These are phyloP conservation scores for Avahi laniger DNA, from an alignment of 2,797 vertebrate species.

Conservation along the genomic window DNA sequence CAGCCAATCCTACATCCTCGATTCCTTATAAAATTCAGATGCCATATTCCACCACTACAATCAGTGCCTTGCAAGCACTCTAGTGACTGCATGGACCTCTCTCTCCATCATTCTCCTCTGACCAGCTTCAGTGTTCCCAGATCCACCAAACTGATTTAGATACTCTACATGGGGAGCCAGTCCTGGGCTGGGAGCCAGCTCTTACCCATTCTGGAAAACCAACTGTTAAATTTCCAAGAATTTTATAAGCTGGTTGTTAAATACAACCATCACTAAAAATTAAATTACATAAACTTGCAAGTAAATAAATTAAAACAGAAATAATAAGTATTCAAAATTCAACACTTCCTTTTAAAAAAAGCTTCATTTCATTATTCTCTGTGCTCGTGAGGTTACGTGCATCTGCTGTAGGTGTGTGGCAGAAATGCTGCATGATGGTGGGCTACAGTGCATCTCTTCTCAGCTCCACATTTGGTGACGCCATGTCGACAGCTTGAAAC, in stretches of 20 bases:
- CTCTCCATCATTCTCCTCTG: neutral
- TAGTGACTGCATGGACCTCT: neutral
- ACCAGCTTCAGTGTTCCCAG: neutral
- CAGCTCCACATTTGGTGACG: rapidly evolving
- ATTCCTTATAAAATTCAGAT: neutral
- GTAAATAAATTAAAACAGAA: neutral
- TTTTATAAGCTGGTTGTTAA: neutral
- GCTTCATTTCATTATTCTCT: neutral
- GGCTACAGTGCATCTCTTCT: neutral
- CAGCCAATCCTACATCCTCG: neutral
- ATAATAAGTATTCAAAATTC: neutral
- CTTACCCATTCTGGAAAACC: neutral
- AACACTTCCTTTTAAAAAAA: neutral
- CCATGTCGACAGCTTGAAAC: neutral
- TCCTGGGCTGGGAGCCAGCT: neutral
- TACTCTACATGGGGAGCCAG: neutral
- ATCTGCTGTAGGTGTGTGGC: rapidly evolving
- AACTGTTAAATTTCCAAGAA: neutral
- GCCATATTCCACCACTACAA: no score
- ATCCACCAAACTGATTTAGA: no score
- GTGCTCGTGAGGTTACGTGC: neutral
- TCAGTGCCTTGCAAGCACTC: neutral
- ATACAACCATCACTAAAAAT: neutral
- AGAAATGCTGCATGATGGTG: rapidly evolving
- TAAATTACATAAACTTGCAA: neutral